Base-by-base conservation (phyloP, 2,888 invertebrate genomes). In the Aradus depressus region DNA sequence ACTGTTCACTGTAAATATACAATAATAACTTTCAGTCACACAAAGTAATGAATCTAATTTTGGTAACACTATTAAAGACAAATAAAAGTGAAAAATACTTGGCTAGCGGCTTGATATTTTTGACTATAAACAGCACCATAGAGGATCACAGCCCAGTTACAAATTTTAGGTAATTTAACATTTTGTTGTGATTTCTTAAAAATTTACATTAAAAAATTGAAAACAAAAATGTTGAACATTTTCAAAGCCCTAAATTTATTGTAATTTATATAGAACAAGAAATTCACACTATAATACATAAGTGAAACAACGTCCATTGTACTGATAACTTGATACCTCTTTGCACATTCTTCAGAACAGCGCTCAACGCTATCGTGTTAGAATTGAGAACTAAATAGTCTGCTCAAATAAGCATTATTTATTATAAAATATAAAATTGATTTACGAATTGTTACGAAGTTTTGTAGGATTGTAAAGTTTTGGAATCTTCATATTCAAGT, bases 171-270 rank as follows among this genome's bases (percentile, higher is more conserved):
- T 34, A 25, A 37, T 34, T 47, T 37, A 22, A 38, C 14, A 35
- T 16, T 14, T 8, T n/a, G 68, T 79, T 39, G 39, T 16, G 18
- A 22, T 4, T 22, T 39, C 19, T 16, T 18, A 38, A 38, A 16
- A 19, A 18, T 18, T 16, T 19, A 8, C 4, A 8, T 6, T 19
- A 21, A 8, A 19, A 12, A 3, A 18, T 10, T 19, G 6, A 8
- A 16, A 4, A 38, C 22, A 16, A 3, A 21, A 12, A 16, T 18
- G 6, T 8, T 10, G 6, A 38, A 6, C 22, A 38, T 18, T 6
- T 4, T 21, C 19, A 38, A 38, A 38, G 0, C 2, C 19, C 2
- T 26, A 42, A 5, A 5, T 14, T 8, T 26, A 18, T 26, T 8
- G 6, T 16, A 42, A 3, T 16, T 25, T 25, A 12, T 26, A 2